These are phyloP conservation scores for Pissodes strobi DNA, from an alignment of 1,140 invertebrate species.

Conservation along the genomic window DNA sequence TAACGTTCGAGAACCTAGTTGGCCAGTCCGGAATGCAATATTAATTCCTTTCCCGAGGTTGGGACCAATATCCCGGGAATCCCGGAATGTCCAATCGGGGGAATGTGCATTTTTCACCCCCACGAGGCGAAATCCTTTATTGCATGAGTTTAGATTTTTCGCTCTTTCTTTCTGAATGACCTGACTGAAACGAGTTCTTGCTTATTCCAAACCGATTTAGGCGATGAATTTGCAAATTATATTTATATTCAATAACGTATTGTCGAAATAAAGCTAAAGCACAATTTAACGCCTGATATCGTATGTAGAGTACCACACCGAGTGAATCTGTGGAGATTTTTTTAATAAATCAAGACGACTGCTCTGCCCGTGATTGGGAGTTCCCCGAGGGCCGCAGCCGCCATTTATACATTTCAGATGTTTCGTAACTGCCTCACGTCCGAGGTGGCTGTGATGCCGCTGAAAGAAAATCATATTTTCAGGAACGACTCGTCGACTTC, in stretches of 20 bases:
- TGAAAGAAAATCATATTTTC: conserved; percentile 40
- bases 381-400: conserved; percentile 11
- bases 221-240: too few relatives aligned
- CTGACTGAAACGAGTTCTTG: too few relatives aligned
- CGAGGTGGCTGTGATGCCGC: not conserved
- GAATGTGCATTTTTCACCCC: not conserved
- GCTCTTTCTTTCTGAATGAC: too few relatives aligned
- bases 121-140: conserved; percentile 1
- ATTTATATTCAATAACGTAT: too few relatives aligned
- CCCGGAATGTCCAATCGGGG: conserved; percentile 21
- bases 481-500: not conserved
- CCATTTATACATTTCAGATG: conserved; percentile 41
- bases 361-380: conserved; percentile 6
- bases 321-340: conserved; percentile 14
- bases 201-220: too few relatives aligned
- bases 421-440: conserved; percentile 41
- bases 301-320: not conserved
- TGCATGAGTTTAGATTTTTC: not conserved
- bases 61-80: conserved; percentile 25
- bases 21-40: conserved; percentile 9
- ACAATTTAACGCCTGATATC: too few relatives aligned
- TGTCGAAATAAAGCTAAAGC: too few relatives aligned
- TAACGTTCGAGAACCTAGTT: not conserved
- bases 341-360: conserved; percentile 23
- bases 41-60: conserved; percentile 20